phyloP scores from a whole-genome alignment of 2,888 invertebrate genomes.

The Sarcophaga carnaria region DNA sequence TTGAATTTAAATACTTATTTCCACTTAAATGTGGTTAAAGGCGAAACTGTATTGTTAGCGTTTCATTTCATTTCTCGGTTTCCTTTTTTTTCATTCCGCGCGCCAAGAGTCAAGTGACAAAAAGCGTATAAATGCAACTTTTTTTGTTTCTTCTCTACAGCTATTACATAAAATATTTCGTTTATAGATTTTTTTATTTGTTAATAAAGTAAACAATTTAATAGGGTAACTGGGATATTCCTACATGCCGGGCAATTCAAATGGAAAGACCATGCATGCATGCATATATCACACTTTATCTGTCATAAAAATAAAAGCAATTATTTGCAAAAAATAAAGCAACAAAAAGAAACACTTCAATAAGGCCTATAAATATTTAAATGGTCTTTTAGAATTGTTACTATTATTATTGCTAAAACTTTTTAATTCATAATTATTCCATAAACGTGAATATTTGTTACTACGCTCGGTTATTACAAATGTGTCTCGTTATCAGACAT shows the following conservation, averaged over 20 bases:
- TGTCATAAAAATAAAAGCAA: slow-evolving; percentile 43
- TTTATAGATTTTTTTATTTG: not conserved
- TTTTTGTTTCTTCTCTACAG: slow-evolving; percentile 3
- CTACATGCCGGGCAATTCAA: not conserved
- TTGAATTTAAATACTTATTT: slow-evolving; percentile 39
- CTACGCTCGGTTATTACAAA: too few relatives aligned
- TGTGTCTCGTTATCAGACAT: too few relatives aligned
- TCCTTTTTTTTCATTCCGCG: not conserved
- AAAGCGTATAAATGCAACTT: slow-evolving; percentile 2
- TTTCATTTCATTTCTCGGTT: slow-evolving; percentile 2
- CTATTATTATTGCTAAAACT: too few relatives aligned
- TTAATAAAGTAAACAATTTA: not conserved
- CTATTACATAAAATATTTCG: slow-evolving; percentile 30
- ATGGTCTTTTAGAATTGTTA: not conserved
- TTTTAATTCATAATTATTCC: too few relatives aligned
- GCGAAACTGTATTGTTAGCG: slow-evolving; percentile 28
- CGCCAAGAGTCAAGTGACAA: slow-evolving; percentile 47
- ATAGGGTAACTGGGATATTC: not conserved
- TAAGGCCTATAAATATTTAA: not conserved
- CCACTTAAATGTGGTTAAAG: slow-evolving; percentile 66
- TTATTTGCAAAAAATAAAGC: not conserved
- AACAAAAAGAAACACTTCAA: not conserved
- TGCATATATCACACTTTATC: slow-evolving; percentile 40
- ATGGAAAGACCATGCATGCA: not conserved
- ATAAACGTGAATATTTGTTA: too few relatives aligned